A percentile compares a stretch with the other conserved stretches of the same genome.
phyloP scores from a whole-genome alignment of 1,140 invertebrate genomes.

The Camponotus pennsylvanicus region DNA sequence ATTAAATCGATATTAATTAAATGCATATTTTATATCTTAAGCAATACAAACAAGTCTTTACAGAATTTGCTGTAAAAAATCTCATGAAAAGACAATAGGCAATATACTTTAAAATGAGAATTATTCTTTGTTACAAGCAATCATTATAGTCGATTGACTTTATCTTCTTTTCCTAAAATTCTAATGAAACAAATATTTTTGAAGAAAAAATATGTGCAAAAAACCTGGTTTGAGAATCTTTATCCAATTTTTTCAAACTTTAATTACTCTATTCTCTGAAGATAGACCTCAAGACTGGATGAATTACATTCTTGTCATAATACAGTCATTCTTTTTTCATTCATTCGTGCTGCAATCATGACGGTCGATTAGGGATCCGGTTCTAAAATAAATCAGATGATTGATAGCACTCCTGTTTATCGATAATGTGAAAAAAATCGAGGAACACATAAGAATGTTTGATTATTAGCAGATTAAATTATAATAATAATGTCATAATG shows the following conservation, averaged over 20 bases:
- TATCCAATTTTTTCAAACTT: not conserved
- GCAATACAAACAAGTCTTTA: no score
- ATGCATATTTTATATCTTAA: no score
- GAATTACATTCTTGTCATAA: conserved; percentile 2
- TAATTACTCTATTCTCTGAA: not conserved
- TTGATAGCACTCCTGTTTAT: conserved; percentile 11
- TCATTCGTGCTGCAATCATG: not conserved
- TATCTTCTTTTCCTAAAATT: no score
- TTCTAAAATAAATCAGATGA: conserved; percentile 29
- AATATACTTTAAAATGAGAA: no score
- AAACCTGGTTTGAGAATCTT: no score
- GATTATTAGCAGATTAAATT: conserved; percentile 24
- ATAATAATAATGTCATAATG: conserved; percentile 29
- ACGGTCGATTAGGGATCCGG: conserved; percentile 5
- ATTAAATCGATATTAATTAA: no score
- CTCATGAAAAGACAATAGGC: no score
- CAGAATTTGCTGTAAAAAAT: no score
- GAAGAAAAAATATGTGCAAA: no score
- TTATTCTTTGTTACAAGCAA: no score
- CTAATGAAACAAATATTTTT: no score
- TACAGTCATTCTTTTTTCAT: not conserved
- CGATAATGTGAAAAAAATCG: not conserved
- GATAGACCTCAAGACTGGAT: not conserved
- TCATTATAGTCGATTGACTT: no score
- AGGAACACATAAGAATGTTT: not conserved